Conservation (phyloP, 2,113 vertebrate genomes). For the Gnathonemus echidnorhynchus region DNA sequence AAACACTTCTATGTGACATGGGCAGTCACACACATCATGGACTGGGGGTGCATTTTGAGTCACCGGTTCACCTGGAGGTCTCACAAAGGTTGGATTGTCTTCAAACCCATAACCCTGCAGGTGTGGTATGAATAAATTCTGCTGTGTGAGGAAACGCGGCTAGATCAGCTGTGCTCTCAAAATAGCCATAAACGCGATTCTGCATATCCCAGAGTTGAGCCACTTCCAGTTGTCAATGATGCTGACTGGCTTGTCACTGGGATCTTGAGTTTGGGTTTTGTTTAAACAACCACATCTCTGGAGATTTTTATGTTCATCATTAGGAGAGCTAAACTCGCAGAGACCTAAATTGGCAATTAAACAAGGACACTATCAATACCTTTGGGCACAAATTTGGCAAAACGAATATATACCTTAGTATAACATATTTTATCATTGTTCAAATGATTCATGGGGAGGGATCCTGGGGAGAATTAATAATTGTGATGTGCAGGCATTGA, state of each 20-base stretch:
- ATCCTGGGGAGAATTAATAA: background rate
- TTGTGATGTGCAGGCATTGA: background rate
- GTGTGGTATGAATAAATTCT: background rate
- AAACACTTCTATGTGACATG: background rate
- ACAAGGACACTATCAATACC: background rate
- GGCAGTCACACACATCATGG: background rate
- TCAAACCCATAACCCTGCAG: background rate
- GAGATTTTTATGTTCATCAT: background rate
- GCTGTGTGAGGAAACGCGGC: background rate
- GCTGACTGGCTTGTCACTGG: background rate
- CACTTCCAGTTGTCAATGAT: background rate
- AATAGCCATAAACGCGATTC: background rate
- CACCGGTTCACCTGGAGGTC: background rate
- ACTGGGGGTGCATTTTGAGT: background rate
- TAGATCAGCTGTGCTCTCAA: background rate
- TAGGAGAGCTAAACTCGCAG: background rate
- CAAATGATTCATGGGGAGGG: background rate
- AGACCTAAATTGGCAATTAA: background rate
- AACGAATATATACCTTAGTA: background rate
- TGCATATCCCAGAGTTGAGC: background rate
- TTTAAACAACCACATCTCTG: background rate
- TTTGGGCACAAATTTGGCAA: background rate
- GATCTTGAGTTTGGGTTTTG: background rate
- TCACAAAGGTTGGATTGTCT: background rate
- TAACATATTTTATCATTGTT: background rate